These are phyloP conservation scores for Drosophila lowei DNA, from an alignment of 1,140 invertebrate species.

Conservation along the genomic window DNA sequence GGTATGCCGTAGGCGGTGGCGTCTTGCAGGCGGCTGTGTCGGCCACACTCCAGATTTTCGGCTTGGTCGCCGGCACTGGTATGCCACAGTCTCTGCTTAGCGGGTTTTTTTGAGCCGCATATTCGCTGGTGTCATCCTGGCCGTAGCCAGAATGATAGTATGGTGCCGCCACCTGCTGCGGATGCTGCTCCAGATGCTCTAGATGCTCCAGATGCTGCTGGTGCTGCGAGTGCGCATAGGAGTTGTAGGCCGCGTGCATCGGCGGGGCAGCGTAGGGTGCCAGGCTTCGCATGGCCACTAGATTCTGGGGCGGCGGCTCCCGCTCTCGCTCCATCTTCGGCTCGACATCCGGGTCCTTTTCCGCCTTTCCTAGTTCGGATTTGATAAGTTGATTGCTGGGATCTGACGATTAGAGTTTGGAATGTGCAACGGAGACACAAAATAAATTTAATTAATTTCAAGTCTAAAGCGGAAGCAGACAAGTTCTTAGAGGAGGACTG, in stretches of 20 bases:
- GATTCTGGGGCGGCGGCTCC: slow-evolving; percentile 84
- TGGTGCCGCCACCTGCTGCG: slow-evolving; percentile 34
- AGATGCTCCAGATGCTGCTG: slow-evolving; percentile 45
- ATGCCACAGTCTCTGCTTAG: slow-evolving; percentile 89
- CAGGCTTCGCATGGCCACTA: slow-evolving; percentile 63
- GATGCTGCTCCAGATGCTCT: slow-evolving; percentile 47
- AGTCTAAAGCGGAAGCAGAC: slow-evolving; percentile 71
- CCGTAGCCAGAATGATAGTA: slow-evolving; percentile 79
- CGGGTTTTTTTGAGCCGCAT: slow-evolving; percentile 85
- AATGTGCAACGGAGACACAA: slow-evolving; percentile 44
- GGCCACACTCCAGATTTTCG: slow-evolving; percentile 99
- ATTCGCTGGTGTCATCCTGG: slow-evolving; percentile 85
- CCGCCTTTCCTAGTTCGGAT: slow-evolving; percentile 86
- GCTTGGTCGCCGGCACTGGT: slow-evolving; percentile 93
- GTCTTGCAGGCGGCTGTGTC: slow-evolving; percentile 98
- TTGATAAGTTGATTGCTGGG: slow-evolving; percentile 69
- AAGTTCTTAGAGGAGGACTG: slow-evolving; percentile 64
- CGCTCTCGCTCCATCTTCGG: slow-evolving; percentile 84
- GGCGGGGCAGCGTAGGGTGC: slow-evolving; percentile 55
- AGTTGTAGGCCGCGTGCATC: slow-evolving; percentile 59
- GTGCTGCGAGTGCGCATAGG: slow-evolving; percentile 52
- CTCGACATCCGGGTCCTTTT: slow-evolving; percentile 83
- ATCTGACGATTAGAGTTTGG: slow-evolving; percentile 63
- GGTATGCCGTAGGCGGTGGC: slow-evolving; percentile 87
- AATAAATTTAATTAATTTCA: slow-evolving; percentile 79